Conservation (phyloP, 1,140 invertebrate genomes). For the Trichomalopsis sarcophagae region DNA sequence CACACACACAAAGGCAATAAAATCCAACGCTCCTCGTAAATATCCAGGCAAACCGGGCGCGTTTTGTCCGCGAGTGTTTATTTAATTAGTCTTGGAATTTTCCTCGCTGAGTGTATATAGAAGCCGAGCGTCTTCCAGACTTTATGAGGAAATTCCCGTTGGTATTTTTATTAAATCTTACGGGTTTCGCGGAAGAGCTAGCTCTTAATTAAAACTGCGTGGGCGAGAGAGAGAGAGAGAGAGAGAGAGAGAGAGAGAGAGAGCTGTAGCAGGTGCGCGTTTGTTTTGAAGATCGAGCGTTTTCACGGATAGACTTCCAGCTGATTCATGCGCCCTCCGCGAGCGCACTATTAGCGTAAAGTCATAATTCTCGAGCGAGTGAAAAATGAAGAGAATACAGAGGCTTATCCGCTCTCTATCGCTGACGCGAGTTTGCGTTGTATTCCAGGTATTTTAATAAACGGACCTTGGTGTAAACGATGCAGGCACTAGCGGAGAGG, state of each 20-base stretch:
- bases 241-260: neutral
- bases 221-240: neutral
- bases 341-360: neutral
- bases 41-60: neutral
- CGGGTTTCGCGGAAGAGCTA: neutral
- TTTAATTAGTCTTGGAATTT: conserved; percentile 2
- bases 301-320: neutral
- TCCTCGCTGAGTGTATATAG: neutral
- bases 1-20: neutral
- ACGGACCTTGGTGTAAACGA: neutral
- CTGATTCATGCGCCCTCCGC: neutral
- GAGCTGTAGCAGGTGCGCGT: neutral
- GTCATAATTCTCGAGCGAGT: neutral
- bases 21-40: conserved; percentile 2
- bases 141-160: neutral
- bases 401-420: neutral
- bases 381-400: neutral
- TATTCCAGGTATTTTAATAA: conserved; percentile 1
- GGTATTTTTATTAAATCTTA: no score
- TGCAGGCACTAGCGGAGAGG: neutral
- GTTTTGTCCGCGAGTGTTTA: neutral
- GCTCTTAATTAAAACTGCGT: neutral
- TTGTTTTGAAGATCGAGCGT: neutral
- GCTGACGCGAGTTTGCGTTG: neutral
- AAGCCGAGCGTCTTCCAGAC: neutral